These are phyloP conservation scores for Boloria selene DNA, from an alignment of 2,888 invertebrate genomes.

Conservation along the genomic window DNA sequence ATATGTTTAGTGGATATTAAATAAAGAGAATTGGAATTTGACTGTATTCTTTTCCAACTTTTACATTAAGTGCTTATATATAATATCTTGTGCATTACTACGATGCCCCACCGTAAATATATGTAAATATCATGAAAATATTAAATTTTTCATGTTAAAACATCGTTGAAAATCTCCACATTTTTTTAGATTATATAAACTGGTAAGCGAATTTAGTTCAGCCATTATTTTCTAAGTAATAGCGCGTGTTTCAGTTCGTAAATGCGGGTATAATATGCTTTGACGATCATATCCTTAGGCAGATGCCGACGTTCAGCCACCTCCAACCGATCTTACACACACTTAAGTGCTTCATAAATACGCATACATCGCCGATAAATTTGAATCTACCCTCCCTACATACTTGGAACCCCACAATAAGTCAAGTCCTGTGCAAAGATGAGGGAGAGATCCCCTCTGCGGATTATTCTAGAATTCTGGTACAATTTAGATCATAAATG, in stretches of 20 bases:
- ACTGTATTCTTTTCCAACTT: too few species aligned
- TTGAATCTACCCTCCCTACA: conserved; percentile 29
- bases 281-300: conserved; percentile 18
- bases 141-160: too few species aligned
- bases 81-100: too few species aligned
- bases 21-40: too few species aligned
- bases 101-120: too few species aligned
- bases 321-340: conserved; percentile 24
- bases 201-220: not conserved
- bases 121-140: too few species aligned
- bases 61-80: too few species aligned
- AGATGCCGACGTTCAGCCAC: conserved; percentile 19
- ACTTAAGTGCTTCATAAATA: conserved; percentile 41
- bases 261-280: not conserved
- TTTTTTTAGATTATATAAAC: too few species aligned
- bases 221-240: too few species aligned
- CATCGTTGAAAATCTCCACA: too few species aligned
- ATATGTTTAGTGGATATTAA: not conserved
- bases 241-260: too few species aligned
- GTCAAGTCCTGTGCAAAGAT: conserved; percentile 39
- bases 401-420: conserved; percentile 33
- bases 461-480: conserved; percentile 29
- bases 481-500: conserved; percentile 11
- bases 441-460: conserved; percentile 31
- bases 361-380: conserved; percentile 33